Base-by-base conservation (phyloP, 1,140 invertebrate species). In the Mamestra configurata region DNA sequence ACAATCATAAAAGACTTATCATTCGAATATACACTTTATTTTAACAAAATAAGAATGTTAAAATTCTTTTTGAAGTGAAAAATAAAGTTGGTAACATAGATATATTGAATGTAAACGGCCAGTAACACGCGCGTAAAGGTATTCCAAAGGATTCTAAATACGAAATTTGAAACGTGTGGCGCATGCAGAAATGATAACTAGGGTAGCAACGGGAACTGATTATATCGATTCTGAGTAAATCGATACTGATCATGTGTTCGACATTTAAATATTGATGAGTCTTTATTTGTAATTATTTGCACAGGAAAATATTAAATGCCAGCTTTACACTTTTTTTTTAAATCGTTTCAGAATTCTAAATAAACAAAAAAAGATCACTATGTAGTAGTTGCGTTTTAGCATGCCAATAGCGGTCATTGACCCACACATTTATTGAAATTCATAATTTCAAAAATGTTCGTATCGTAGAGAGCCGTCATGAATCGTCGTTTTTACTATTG, bases 81-180 rank as follows among this genome's bases (percentile, higher is more conserved):
- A 27, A 0, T 13, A 46, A 76, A n/a, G 13, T 43, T 61, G 46
- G 72, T 46, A 31, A 55, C 61, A 46, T 46, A 49, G 40, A 35
- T 49, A 43, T 79, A 79, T 51, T 72, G 57, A 57, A 57, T 40
- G 71, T 70, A 75, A 75, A 73, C 37, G 61, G 72, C 79, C 71
- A 76, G 61, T 76, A 22, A 76, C 37, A 61, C 20, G 37, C 77
- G 46, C 20, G 46, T 55, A 53, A 55, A 70, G 57, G 37, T 55
- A 76, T 68, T 70, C 68, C 49, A 53, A 76, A 76, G 73, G 73
- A 77, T 77, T 81, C 79, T 57, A 77, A 81, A 77, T 76, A 68
- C 72, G 24, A 80, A 80, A 76, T 81, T 77, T 57, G 64, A 76
- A 76, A 75, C 72, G 35, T 27, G 49, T 53, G n/a, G 46, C 8